These are phyloP conservation scores for Xenopus petersii DNA, from an alignment of 2,797 vertebrate genomes.

Conservation along the genomic window DNA sequence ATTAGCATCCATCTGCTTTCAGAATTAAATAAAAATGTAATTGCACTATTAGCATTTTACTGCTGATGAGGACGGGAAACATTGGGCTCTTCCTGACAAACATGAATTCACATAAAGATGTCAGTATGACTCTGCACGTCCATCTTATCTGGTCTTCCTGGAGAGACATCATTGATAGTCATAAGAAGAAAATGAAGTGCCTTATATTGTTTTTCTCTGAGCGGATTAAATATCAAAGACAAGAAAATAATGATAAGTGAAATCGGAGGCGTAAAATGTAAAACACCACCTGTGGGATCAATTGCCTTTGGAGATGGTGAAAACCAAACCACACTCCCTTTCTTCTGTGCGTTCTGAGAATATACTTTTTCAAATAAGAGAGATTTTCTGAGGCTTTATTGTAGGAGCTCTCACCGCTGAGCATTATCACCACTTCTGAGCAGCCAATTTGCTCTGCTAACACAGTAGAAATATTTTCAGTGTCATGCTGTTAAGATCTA, in stretches of 20 bases:
- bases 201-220: neutral
- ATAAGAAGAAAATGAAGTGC: neutral
- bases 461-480: neutral
- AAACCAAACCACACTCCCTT: too few species aligned
- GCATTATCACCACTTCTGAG: too few species aligned
- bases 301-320: neutral
- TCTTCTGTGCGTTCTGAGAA: too few species aligned
- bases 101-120: slow-evolving; percentile 15
- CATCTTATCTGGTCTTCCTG: neutral
- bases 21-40: slow-evolving; percentile 33
- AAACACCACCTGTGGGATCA: neutral
- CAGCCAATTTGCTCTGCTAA: too few species aligned
- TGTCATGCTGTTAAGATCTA: too few species aligned
- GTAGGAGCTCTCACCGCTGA: too few species aligned
- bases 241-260: neutral
- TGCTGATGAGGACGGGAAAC: slow-evolving; percentile 30
- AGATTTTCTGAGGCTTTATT: too few species aligned
- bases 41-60: slow-evolving; percentile 34
- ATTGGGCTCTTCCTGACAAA: neutral
- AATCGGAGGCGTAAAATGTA: neutral
- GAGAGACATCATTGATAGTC: neutral
- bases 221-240: neutral
- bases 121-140: neutral
- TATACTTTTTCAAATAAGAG: too few species aligned
- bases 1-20: slow-evolving; percentile 44